Conservation (phyloP, 1,140 invertebrate genomes). For the Apocrypta bakeri region DNA sequence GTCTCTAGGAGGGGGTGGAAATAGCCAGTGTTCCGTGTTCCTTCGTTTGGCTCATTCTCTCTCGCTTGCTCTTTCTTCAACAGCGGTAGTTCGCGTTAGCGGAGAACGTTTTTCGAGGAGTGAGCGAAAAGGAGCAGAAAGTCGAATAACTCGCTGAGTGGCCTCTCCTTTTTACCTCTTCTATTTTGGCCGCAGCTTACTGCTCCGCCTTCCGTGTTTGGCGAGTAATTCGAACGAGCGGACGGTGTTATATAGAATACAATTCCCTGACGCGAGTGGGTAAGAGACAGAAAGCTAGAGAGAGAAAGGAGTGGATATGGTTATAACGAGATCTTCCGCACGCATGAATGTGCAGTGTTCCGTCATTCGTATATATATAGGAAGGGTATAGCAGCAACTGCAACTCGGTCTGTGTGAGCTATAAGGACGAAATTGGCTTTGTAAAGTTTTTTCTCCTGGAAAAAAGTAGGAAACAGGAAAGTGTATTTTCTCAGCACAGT, state of each 20-base stretch:
- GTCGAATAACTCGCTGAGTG: slow-evolving; percentile 44
- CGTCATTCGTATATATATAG: not conserved
- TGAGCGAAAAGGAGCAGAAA: slow-evolving; percentile 13
- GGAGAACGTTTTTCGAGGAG: slow-evolving; percentile 28
- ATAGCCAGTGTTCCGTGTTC: slow-evolving; percentile 48
- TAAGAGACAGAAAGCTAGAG: not conserved
- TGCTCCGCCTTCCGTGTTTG: slow-evolving; percentile 43
- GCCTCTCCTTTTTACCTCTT: slow-evolving; percentile 34
- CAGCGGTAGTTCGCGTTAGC: not conserved
- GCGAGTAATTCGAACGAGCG: slow-evolving; percentile 48
- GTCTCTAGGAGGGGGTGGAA: slow-evolving; percentile 49
- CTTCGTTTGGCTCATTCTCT: not conserved
- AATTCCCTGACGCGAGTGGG: not conserved
- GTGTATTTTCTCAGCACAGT: not conserved
- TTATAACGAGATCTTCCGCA: slow-evolving; percentile 46
- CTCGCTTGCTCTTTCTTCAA: not conserved
- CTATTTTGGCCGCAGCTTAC: not conserved
- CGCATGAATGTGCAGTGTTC: slow-evolving; percentile 39
- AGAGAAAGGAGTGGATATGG: not conserved
- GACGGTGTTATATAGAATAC: slow-evolving; percentile 40
- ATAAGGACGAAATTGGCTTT: slow-evolving; percentile 45
- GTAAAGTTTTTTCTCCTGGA: slow-evolving; percentile 17
- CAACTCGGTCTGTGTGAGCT: not conserved
- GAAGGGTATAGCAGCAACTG: not conserved
- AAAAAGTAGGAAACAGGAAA: not conserved